Evolutionary conservation across 2,797 vertebrate species (phyloP), one percentile per base, ranked within the genome.

Genomic region (Rhynchonycteris naso): DNA sequence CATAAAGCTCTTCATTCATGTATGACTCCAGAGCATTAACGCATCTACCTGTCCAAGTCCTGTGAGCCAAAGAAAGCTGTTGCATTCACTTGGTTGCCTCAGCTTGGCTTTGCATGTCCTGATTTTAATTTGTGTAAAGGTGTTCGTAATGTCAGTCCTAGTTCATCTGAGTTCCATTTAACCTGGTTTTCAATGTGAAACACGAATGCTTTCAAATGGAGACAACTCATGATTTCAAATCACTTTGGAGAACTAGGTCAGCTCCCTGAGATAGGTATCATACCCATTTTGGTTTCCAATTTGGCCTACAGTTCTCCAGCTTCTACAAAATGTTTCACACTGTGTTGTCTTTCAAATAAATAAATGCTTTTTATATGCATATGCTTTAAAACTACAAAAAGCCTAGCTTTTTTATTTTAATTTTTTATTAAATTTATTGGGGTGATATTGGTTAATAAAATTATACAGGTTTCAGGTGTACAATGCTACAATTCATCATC

Each of bases 51-150:
- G 76, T 16, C 50, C 71, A 65, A 26, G 76, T 43, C 43, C 89
- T 26, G 33, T 4, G 30, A 91, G 95, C 95, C 96, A 97, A 94
- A 92, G 93, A 92, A 97, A 96, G 76, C 90, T 91, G 43, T 11
- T 52, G 56, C 61, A 65, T 58, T 87, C 91, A 71, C 81, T 63
- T 26, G 38, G 56, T 91, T 2, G 1, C 86, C 72, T 78, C 58
- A 81, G 56, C 66, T 84, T 87, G 74, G 76, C 66, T 82, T 93
- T 84, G 72, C 68, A 81, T 0, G 0, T 78, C 90, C 26, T 56
- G 56, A 30, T 95, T 92, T 91, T 76, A 81, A 88, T 54, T 93
- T 69, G 74, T 21, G 28, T 59, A 88, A 95, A 92, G 85, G 71
- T 94, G 79, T 91, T 89, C 50, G 21, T 94, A 72, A 90, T 63